phyloP scores from a whole-genome alignment of 2,797 vertebrate species.

The Anguilla megastoma region DNA sequence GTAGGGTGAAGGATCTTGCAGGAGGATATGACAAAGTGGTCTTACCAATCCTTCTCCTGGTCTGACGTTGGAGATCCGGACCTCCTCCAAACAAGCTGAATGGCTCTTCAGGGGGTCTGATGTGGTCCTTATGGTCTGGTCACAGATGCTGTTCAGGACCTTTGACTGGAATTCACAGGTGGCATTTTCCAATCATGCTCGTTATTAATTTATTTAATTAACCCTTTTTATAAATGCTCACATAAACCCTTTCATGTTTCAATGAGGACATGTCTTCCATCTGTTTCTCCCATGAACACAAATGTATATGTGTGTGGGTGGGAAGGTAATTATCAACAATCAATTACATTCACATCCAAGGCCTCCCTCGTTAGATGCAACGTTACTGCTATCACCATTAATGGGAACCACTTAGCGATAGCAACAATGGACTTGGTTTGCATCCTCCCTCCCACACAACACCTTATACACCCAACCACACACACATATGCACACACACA shows the following conservation, averaged over 20 bases:
- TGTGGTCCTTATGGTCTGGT: conserved; percentile 86
- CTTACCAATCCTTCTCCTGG: conserved; percentile 92
- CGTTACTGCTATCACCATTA: conserved; percentile 48
- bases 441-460: background rate
- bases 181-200: background rate
- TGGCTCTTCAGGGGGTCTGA: conserved; percentile 89
- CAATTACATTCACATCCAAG: background rate
- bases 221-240: too few species aligned
- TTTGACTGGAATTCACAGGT: conserved; percentile 75
- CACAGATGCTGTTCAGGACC: conserved; percentile 89
- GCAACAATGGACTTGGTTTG: conserved; percentile 1
- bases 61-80: conserved; percentile 84
- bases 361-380: conserved; percentile 34
- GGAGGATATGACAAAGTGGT: background rate
- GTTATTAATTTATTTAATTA: too few species aligned
- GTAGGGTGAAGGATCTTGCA: background rate
- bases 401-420: conserved; percentile 23
- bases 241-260: too few species aligned
- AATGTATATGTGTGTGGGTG: conserved; percentile 30
- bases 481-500: background rate
- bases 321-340: background rate
- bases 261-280: too few species aligned
- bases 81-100: conserved; percentile 86
- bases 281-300: background rate
- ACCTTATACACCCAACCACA: too few species aligned